A percentile compares a stretch with the other conserved stretches of the same genome.
Conservation (phyloP, 2,113 vertebrate species). For the Lophotis ruficrista region DNA sequence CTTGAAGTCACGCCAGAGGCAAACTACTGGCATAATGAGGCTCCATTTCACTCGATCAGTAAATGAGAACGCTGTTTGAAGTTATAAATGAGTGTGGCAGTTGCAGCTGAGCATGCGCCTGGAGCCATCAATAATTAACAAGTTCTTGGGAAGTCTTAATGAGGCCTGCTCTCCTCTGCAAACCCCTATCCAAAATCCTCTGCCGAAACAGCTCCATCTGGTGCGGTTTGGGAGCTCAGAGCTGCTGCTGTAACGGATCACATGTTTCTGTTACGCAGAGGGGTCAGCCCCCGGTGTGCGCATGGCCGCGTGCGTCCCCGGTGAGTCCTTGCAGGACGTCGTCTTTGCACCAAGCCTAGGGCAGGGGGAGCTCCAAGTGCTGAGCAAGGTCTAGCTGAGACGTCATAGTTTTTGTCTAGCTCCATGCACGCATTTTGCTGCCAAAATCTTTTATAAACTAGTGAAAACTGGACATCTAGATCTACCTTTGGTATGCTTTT, state of each 20-base stretch:
- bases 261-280: accelerated
- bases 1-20: constrained; percentile 51
- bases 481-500: neutral
- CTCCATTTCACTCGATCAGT: neutral
- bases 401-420: neutral
- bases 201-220: neutral
- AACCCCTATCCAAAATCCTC: neutral
- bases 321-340: neutral
- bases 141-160: constrained; percentile 3
- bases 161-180: neutral
- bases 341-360: neutral
- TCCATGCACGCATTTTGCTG: neutral
- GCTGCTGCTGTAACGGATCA: neutral
- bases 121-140: constrained; percentile 23
- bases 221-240: neutral
- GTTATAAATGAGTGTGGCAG: neutral
- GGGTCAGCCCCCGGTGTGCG: neutral
- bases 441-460: neutral
- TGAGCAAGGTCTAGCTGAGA: neutral
- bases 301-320: accelerated
- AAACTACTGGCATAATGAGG: constrained; percentile 13
- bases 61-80: neutral
- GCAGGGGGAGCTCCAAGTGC: neutral
- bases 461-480: neutral
- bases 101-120: neutral